Base-by-base conservation (phyloP, 2,113 vertebrate species). In the Columba livia region DNA sequence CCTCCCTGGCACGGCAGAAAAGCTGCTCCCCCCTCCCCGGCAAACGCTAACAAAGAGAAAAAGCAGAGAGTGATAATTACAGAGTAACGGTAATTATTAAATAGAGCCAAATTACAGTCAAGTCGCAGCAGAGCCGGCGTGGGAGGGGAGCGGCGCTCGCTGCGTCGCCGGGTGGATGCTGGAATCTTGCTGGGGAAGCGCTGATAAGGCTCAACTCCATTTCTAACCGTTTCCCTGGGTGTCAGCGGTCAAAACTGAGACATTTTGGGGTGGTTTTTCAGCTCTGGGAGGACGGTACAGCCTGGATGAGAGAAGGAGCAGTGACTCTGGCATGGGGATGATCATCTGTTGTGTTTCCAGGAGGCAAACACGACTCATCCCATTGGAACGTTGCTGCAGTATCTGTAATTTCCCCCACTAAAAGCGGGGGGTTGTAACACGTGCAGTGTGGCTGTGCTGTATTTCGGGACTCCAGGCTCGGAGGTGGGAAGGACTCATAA, bases 21-120 rank as follows among this genome's bases (percentile, higher is more conserved):
- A 61, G 18, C 79, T 47, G 44, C 34, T 67, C 66, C 28, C 32
- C 20, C 42, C 31, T 40, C 73, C 54, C 42, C 8, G 0, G 56
- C 36, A 34, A 80, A 51, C 3, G 10, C 36, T 56, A 38, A 77
- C 79, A 73, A 67, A 64, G 69, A 74, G 71, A 61, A 26, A 65
- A 88, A 85, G 51, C 65, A 72, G 78, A 44, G 66, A 65, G 78
- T 7, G 77, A 15, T 92, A 77, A 96, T 96, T 91, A 92, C 28
- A n/a, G 89, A 79, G 65, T 9, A 48, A 84, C 0, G 8, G 83
- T 93, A 89, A 94, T 93, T 78, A 32, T 74, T 79, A 38, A 88
- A 70, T 12, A n/a, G 88, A 89, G 79, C 79, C 90, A 85, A 58
- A 86, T 66, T 83, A 40, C 14, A 73, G 94, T 31, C 69, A 26